phyloP scores from a whole-genome alignment of 1,140 invertebrate species.

The Drosophila pruinosa region DNA sequence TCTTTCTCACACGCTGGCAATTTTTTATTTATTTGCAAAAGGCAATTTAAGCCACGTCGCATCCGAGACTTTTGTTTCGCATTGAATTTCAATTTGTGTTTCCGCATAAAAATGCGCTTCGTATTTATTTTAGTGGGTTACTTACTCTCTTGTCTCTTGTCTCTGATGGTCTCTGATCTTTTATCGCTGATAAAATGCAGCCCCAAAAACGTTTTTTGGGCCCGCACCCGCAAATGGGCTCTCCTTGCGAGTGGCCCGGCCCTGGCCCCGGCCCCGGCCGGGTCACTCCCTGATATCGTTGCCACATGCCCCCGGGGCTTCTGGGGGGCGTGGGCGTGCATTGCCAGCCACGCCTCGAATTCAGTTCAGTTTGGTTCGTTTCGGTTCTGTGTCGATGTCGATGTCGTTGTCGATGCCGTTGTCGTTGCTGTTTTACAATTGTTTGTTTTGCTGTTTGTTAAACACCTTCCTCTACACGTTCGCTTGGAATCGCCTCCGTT shows the following conservation, averaged over 20 bases:
- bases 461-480: constrained; percentile 81
- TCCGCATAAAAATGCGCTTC: constrained; percentile 70
- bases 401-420: constrained; percentile 24
- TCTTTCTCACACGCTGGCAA: constrained; percentile 34
- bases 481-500: constrained; percentile 62
- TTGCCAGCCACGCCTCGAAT: constrained; percentile 53
- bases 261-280: too few species aligned
- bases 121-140: constrained; percentile 73
- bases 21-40: constrained; percentile 76
- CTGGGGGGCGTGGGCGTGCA: constrained; percentile 54
- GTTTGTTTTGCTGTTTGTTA: constrained; percentile 82
- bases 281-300: constrained; percentile 26
- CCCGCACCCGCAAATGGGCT: constrained; percentile 20
- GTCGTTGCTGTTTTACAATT: constrained; percentile 71
- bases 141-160: constrained; percentile 30
- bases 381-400: constrained; percentile 34
- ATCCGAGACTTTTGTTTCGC: constrained; percentile 56
- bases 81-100: constrained; percentile 82
- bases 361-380: constrained; percentile 5
- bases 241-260: not conserved
- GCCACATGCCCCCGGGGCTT: constrained; percentile 7
- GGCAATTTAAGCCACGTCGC: constrained; percentile 61
- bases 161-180: constrained; percentile 52
- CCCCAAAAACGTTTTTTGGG: constrained; percentile 23
- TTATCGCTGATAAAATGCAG: constrained; percentile 73